These are phyloP conservation scores for Xiphophorus couchianus DNA, from an alignment of 2,113 vertebrate species.

Conservation along the genomic window DNA sequence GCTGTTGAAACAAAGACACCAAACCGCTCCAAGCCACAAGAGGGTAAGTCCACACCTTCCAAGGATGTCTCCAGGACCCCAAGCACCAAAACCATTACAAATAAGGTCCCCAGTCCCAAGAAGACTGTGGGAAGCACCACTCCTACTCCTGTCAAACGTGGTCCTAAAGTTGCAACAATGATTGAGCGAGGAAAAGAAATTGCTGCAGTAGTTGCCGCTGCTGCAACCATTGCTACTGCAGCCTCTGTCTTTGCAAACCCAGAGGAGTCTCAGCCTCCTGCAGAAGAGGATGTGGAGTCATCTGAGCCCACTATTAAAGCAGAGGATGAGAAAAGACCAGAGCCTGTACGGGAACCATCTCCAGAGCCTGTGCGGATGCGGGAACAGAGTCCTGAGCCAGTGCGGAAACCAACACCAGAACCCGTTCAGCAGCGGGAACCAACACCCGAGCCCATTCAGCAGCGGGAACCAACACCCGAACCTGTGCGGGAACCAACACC, in stretches of 20 bases:
- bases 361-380: background rate
- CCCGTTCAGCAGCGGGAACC: background rate
- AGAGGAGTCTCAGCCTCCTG: constrained; percentile 32
- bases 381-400: background rate
- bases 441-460: constrained; percentile 7
- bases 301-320: constrained; percentile 8
- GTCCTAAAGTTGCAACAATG: constrained; percentile 58
- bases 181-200: constrained; percentile 49
- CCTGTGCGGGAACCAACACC: background rate
- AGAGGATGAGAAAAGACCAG: constrained; percentile 21
- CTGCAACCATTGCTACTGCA: constrained; percentile 42
- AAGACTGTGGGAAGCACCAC: constrained; percentile 80
- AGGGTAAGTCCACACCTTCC: constrained; percentile 61
- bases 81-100: constrained; percentile 53
- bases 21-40: constrained; percentile 68
- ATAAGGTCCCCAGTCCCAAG: constrained; percentile 76
- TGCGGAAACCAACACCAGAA: constrained; percentile 1
- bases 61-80: constrained; percentile 64
- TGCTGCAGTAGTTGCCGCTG: constrained; percentile 35
- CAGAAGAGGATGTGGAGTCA: constrained; percentile 10
- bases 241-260: constrained; percentile 36
- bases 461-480: constrained; percentile 9
- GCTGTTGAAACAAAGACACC: constrained; percentile 71
- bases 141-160: constrained; percentile 78
- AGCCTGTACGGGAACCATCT: constrained; percentile 6